These are phyloP conservation scores for Geophilus truncorum DNA, from an alignment of 2,888 invertebrate species.

Conservation along the genomic window DNA sequence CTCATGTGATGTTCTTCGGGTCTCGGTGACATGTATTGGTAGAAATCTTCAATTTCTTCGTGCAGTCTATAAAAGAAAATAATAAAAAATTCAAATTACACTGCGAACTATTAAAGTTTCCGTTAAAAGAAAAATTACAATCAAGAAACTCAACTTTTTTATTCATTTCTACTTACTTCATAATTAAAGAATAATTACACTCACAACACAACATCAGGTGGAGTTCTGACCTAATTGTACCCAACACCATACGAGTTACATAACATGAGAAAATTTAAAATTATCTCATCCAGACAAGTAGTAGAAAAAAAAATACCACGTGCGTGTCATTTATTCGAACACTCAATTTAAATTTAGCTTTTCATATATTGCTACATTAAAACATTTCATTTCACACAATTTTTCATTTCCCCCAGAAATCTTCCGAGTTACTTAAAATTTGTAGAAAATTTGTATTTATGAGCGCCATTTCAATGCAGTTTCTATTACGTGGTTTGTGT, in stretches of 20 bases:
- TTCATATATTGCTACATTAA: neutral
- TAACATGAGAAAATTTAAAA: neutral
- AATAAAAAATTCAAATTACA: neutral
- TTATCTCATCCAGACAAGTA: neutral
- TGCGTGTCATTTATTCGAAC: neutral
- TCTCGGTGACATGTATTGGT: slow-evolving; percentile 88
- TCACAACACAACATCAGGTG: neutral
- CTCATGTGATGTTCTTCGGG: slow-evolving; percentile 85
- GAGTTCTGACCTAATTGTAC: neutral
- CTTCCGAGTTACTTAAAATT: neutral
- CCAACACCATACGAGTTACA: neutral
- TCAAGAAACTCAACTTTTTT: neutral
- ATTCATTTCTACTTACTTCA: too few species aligned
- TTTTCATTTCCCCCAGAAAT: neutral
- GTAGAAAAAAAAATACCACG: neutral
- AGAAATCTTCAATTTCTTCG: slow-evolving; percentile 96
- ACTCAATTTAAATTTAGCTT: neutral
- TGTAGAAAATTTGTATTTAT: neutral
- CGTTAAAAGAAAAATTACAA: slow-evolving; percentile 22
- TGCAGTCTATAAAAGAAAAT: slow-evolving; percentile 73
- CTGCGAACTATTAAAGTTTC: neutral
- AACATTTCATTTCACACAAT: neutral
- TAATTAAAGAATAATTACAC: neutral
- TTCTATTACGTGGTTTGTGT: neutral
- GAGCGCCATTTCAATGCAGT: neutral